Evolutionary conservation across 1,140 invertebrate genomes (phyloP), one percentile per base, ranked within the genome.

Genomic region (Nasonia longicornis): DNA sequence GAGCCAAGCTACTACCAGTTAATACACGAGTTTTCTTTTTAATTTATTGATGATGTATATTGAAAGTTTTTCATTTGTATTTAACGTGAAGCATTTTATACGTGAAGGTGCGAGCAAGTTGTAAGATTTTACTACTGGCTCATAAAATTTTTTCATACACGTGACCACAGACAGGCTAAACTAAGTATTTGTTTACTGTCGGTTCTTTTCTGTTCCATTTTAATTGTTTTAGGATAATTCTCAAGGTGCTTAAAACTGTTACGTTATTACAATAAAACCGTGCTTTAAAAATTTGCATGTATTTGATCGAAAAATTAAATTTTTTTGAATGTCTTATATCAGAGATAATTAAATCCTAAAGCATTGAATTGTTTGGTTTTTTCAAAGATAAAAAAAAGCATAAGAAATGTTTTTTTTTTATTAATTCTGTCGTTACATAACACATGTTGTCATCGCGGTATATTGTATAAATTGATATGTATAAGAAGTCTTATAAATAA

Each of bases 401-500:
- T 52, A 52, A 52, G 16, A 52, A 52, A 29, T 58, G 22, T 31
- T 26, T 64, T 64, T 64, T n/a, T 26, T 26, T 26, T 26, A 22
- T 22, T 38, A 64, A 58, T 58, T n/a, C 20, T 58, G 52, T 58
- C 6, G 16, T 58, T 20, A 58, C 52, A 58, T 58, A 58, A 7
- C 52, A 58, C 14, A 58, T 58, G 52, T 42, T 58, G 52, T 42
- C 48, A 75, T 2, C 2, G 10, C 10, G 11, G 20, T 22, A 8
- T 11, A 42, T 66, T 66, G 2, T 76, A 22, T 16, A 4, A 29
- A 76, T 63, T 74, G 20, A 48, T 73, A 20, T 48, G 58, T 31
- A 26, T 58, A 63, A 75, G 73, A 35, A 52, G 58, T 29, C 48
- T 74, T 63, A 35, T 11, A 35, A 63, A 75, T 75, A 75, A 75